Evolutionary conservation across 2,113 vertebrate genomes (phyloP).

Genomic region (Fulica atra): DNA sequence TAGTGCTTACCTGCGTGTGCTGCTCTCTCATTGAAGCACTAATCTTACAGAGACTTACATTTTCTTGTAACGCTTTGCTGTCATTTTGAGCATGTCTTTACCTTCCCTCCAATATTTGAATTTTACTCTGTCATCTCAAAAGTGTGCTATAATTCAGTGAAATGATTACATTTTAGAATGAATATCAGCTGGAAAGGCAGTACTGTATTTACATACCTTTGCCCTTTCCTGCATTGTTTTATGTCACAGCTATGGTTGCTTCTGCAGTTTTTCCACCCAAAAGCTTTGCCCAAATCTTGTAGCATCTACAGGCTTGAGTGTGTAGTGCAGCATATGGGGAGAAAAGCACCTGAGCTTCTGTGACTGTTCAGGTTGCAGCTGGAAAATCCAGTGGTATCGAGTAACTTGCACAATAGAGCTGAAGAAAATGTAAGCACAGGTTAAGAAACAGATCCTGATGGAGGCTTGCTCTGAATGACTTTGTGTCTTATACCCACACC

Average conservation of each 20-base stretch:
- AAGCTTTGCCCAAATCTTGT: background rate
- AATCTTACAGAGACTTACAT: background rate
- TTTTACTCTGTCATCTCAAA: background rate
- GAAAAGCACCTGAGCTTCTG: background rate
- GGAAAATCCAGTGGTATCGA: background rate
- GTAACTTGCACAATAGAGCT: background rate
- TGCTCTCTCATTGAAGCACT: background rate
- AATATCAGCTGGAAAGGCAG: background rate
- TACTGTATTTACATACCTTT: background rate
- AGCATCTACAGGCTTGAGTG: background rate
- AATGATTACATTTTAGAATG: background rate
- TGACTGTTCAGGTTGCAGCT: background rate
- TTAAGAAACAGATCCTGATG: background rate
- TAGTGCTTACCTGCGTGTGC: background rate
- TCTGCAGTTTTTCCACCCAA: background rate
- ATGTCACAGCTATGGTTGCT: background rate
- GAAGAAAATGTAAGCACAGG: background rate
- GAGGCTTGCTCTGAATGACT: background rate
- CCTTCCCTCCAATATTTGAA: background rate
- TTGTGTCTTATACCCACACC: background rate
- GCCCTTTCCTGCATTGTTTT: background rate
- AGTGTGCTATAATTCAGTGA: background rate
- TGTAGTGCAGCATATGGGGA: background rate
- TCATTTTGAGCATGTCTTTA: background rate
- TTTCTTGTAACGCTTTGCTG: background rate